Conservation (phyloP, 2,113 vertebrate genomes). For the Thamnophis sirtalis region DNA sequence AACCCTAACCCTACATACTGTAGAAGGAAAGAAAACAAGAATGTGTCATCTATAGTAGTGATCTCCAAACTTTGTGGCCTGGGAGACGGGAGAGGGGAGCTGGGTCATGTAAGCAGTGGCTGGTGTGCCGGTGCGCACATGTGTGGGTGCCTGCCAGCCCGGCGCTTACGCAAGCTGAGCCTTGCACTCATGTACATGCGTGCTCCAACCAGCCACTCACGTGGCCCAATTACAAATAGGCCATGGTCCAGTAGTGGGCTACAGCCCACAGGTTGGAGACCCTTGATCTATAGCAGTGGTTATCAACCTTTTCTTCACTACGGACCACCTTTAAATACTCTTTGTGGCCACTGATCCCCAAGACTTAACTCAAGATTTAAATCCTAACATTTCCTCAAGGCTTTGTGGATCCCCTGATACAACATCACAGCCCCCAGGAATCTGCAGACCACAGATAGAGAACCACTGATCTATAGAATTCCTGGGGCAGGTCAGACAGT, state of each 20-base stretch:
- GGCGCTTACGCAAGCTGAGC: not conserved
- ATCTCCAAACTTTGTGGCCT: not conserved
- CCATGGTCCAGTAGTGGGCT: not conserved
- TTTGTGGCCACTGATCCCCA: not conserved
- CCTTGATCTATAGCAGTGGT: not conserved
- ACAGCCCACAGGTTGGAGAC: not conserved
- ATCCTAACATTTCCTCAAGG: not conserved
- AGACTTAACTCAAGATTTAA: not conserved
- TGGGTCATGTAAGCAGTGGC: not conserved
- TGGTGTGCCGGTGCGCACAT: rapidly evolving
- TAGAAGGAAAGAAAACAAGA: not conserved
- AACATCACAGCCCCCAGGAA: not conserved
- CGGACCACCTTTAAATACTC: not conserved
- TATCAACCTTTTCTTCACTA: not conserved
- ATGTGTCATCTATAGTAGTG: not conserved
- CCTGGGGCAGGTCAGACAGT: not conserved
- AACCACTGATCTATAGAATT: not conserved
- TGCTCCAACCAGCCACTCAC: not conserved
- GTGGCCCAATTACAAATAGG: not conserved
- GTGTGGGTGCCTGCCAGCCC: not conserved
- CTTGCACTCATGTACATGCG: not conserved
- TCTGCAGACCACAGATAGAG: not conserved
- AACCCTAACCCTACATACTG: too few relatives aligned
- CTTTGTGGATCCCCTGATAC: not conserved
- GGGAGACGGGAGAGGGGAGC: not conserved